A percentile compares a stretch with the other conserved stretches of the same genome.
Conservation (phyloP, 2,797 vertebrate species). For the Scleropages formosus region DNA sequence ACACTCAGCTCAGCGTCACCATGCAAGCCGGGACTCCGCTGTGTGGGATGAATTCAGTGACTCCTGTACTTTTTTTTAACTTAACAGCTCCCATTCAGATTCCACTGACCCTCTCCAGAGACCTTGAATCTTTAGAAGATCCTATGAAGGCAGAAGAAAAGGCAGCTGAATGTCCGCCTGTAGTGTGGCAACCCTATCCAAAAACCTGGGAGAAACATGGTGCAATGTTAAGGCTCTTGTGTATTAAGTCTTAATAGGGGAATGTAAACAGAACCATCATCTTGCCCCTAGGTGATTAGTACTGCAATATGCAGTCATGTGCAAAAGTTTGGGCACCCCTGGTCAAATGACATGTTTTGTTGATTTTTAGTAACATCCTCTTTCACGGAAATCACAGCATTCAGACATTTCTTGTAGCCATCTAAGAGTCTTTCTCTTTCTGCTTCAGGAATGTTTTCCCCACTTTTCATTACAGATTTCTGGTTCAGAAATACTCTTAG, state of each 20-base stretch:
- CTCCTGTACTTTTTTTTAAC: conserved; percentile 53
- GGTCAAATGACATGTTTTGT: too few species aligned
- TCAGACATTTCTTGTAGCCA: too few species aligned
- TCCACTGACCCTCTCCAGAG: conserved; percentile 62
- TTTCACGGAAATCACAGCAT: too few species aligned
- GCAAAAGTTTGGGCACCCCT: too few species aligned
- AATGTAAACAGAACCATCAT: not conserved
- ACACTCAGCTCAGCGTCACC: not conserved
- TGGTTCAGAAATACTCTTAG: too few species aligned
- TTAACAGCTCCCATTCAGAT: conserved; percentile 67
- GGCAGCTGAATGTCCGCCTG: not conserved
- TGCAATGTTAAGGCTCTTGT: not conserved
- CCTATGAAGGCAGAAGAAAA: not conserved
- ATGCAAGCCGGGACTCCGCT: conserved; percentile 52
- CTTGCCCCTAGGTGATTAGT: not conserved
- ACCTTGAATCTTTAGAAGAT: conserved; percentile 32
- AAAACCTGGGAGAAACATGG: not conserved
- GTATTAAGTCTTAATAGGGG: not conserved
- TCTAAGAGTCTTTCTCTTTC: too few species aligned
- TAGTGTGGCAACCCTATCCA: not conserved
- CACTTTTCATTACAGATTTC: too few species aligned
- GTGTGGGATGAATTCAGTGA: conserved; percentile 53
- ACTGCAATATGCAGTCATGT: too few species aligned
- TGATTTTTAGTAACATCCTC: too few species aligned
- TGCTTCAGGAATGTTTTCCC: too few species aligned